phyloP scores from a whole-genome alignment of 1,140 invertebrate species.

The Uloborus diversus region DNA sequence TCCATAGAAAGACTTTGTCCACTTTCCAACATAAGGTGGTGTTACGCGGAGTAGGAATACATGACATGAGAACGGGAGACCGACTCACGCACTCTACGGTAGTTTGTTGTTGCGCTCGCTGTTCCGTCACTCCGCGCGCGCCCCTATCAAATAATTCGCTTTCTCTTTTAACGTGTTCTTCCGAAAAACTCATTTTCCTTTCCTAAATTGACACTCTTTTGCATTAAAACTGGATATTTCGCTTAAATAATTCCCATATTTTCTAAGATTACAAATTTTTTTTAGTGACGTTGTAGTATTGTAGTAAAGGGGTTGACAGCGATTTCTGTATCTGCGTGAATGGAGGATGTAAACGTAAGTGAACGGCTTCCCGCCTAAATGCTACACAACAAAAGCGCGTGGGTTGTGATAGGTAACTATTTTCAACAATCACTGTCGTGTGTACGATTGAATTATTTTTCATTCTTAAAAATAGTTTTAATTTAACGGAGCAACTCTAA shows the following conservation, averaged over 20 bases:
- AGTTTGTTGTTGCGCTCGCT: constrained; percentile 37
- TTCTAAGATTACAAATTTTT: background rate
- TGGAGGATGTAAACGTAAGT: constrained; percentile 55
- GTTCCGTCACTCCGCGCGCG: background rate
- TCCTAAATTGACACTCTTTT: background rate
- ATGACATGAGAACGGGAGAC: constrained; percentile 39
- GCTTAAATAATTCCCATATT: background rate
- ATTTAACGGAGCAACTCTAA: no score
- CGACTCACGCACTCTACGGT: constrained; percentile 38
- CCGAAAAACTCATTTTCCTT: background rate
- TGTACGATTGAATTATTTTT: background rate
- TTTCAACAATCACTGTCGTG: constrained; percentile 3
- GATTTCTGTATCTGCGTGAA: constrained; percentile 31
- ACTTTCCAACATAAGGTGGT: constrained; percentile 38
- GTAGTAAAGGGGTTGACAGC: constrained; percentile 25
- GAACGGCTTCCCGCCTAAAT: constrained; percentile 53
- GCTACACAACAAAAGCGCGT: constrained; percentile 55
- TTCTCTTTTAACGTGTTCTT: background rate
- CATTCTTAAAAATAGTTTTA: no score
- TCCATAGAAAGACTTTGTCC: constrained; percentile 56
- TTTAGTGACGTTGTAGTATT: constrained; percentile 15
- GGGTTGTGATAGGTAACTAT: constrained; percentile 17
- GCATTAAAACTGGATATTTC: background rate
- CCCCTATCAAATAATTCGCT: constrained; percentile 18
- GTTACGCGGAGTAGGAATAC: constrained; percentile 44